Evolutionary conservation across 2,888 invertebrate species (phyloP), one percentile per base, ranked within the genome.

Genomic region (Drosophila demipolita): DNA sequence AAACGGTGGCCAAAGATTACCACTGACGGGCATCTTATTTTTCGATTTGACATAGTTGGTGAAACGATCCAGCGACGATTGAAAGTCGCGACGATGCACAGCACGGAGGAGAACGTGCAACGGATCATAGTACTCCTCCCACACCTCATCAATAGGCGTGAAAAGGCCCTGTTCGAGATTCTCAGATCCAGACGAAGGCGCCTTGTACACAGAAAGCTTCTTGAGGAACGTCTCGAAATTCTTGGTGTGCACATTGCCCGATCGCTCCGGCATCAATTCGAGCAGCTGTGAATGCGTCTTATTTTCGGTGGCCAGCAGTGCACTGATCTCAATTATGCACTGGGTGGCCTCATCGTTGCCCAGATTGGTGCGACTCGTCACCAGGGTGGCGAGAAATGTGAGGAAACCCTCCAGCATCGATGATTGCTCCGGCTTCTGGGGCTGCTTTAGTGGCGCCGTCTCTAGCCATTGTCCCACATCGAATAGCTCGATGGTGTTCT

Each of bases 231-330:
- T 95, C 92, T 98, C 98, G 91, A 98, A 98, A 93, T 98, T 97
- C 89, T 96, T 95, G 54, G 97, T 97, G 92, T 97, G 97, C 26
- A 97, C 96, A 87, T 97, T 97, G n/a, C 98, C 98, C 78, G 98
- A 98, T 29, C 98, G 95, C 94, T 99, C 99, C 0, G 99, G 99
- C 97, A 99, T 98, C 67, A 97, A 94, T 93, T 99, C 99, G 93
- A 98, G 96, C 54, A 99, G 94, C 92, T 99, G 98, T 79, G 98
- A 98, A 94, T 99, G 99, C 0, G 99, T 99, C 93, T 98, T 97
- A 93, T 99, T 98, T 40, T 97, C 96, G 92, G 98, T 98, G 82
- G 98, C 98, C 55, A 99, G 94, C 58, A 99, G 94, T 1, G 98
- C 97, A 72, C 98, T 97, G 95, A 99, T 98, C 94, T 99, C 99